Base-by-base conservation (phyloP, 2,113 vertebrate genomes). In the Dromas ardeola region DNA sequence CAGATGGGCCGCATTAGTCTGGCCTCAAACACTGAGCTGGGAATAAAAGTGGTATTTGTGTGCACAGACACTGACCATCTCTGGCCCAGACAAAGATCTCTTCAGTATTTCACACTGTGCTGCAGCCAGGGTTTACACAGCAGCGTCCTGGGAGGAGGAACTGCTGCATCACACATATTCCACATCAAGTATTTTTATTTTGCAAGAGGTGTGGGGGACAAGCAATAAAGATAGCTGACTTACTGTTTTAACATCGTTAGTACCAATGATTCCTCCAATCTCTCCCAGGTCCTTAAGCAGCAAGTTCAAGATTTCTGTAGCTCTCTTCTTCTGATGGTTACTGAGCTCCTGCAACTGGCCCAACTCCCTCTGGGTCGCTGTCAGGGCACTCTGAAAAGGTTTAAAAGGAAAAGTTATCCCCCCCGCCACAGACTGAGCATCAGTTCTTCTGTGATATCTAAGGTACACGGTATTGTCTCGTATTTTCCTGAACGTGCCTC, bases 291-390 rank as follows among this genome's bases (percentile, higher is more conserved):
- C 99, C 66, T 99, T 98, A 43, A 99, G 95, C 91, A 99, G 98
- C 96, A 99, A 95, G 93, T 99, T 99, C 72, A 99, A 97, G 91
- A 99, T 99, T 95, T 99, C 99, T 0, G 98, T 98, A 0, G 99
- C 98, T 90, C 99, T 98, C 96, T 99, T 99, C 95, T 98, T 99
- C 98, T 99, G 99, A 71, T 99, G 98, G 80, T 98, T 98, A 74
- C 98, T 99, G 70, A 99, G 98, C 93, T 99, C 99, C 95, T 99
- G 99, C 38, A 99, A 83, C 96, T 99, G 99, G 86, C 93, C 96
- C 92, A 99, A 96, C 91, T 99, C 99, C 91, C 98, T 97, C 97
- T 99, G 99, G 9, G 99, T 98, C 0, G 92, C 96, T 16, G 95
- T 97, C 97, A 99, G 82, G 63, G 98, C 88, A 5, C 95, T 98